These are phyloP conservation scores for Sander lucioperca DNA, from an alignment of 2,113 vertebrate genomes.

Conservation along the genomic window DNA sequence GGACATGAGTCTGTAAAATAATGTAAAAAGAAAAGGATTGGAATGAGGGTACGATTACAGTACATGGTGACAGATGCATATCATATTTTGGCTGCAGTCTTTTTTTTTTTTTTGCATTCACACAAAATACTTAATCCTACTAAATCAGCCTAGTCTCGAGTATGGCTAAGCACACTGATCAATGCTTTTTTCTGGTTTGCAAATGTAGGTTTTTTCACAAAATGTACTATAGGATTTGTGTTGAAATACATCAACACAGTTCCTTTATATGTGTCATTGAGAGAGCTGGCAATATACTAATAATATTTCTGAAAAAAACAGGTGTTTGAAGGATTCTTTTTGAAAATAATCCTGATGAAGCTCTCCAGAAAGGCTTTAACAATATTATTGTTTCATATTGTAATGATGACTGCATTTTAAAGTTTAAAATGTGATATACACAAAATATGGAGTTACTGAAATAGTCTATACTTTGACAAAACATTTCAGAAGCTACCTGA, in stretches of 20 bases:
- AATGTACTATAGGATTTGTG: neutral
- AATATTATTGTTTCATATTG: neutral
- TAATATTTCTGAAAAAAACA: neutral
- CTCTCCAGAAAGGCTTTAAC: neutral
- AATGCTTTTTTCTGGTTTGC: neutral
- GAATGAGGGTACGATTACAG: neutral
- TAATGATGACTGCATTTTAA: conserved; percentile 31
- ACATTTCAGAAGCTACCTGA: conserved; percentile 42
- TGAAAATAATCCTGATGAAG: neutral
- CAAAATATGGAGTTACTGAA: conserved; percentile 44
- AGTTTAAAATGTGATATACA: conserved; percentile 41
- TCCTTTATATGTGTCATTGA: neutral
- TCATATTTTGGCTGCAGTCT: neutral
- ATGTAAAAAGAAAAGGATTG: conserved; percentile 5
- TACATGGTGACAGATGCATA: conserved; percentile 44
- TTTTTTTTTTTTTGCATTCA: conserved; percentile 26
- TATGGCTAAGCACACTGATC: neutral
- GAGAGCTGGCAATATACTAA: neutral
- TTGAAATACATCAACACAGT: conserved; percentile 6
- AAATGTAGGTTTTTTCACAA: conserved; percentile 3
- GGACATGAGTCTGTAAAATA: conserved; percentile 4
- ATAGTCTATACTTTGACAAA: conserved; percentile 20
- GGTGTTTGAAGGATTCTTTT: neutral
- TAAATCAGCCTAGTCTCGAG: neutral
- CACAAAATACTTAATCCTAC: neutral